Evolutionary conservation across 2,888 invertebrate genomes (phyloP), one percentile per base, ranked within the genome.

Genomic region (Nomada ferruginata): DNA sequence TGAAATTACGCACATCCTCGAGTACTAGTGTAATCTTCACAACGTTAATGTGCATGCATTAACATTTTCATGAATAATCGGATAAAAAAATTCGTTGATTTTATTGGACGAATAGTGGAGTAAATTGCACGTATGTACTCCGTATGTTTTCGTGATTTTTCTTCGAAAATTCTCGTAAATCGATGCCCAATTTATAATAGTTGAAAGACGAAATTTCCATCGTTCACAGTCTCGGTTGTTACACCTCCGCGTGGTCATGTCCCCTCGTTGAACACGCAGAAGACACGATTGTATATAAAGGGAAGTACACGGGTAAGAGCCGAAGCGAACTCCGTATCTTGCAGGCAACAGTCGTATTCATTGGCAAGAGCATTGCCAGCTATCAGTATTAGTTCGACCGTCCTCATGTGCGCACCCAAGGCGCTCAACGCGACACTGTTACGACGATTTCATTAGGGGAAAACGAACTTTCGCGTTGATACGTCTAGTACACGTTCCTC

Each of bases 301-400:
- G 59, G 60, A 65, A 69, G 63, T 60, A 60, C 61, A 66, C 68
- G 42, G 68, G 47, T 42, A 60, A 76, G 75, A 52, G 60, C 15
- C 29, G 76, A 72, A 47, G 36, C 65, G 65, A 84, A 77, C 75
- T 76, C 57, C 50, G 69, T 83, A 83, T 84, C 84, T 87, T 55
- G 75, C 77, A 79, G 81, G 65, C 82, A 77, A 83, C 73, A 76
- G 73, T 83, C 84, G 85, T 85, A 85, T 83, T 81, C 87, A 87
- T 77, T 75, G 74, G 70, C 79, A 86, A 78, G 85, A 84, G 83
- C 88, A 83, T 85, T 85, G 89, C 89, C 89, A 90, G 87, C 89
- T 90, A 92, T 91, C 93, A 92, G 92, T 93, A 92, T 92, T 91
- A 92, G 86, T 85, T 88, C 87, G 90, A 86, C 91, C 87, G 91